Evolutionary conservation across 2,113 vertebrate genomes (phyloP).

Genomic region (Andinoacara biseriatus): DNA sequence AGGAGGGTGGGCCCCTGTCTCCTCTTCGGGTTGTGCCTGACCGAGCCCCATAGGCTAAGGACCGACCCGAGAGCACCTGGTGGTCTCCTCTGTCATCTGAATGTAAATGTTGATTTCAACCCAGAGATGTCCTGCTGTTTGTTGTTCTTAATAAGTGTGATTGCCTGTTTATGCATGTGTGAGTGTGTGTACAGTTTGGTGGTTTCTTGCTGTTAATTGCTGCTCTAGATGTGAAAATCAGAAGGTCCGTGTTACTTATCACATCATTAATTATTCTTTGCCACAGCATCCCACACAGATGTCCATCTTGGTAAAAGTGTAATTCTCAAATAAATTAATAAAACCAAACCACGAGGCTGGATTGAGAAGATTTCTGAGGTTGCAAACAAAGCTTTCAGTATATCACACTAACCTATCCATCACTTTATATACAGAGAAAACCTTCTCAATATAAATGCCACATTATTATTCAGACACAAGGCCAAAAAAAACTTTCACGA

Average conservation of each 20-base stretch:
- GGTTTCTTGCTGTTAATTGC: constrained; percentile 45
- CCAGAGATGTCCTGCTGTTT: constrained; percentile 31
- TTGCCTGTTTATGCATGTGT: background rate
- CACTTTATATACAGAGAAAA: background rate
- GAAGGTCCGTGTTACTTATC: constrained; percentile 38
- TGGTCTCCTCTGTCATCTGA: background rate
- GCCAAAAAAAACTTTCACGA: background rate
- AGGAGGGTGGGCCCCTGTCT: too few relatives aligned
- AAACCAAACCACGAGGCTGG: background rate
- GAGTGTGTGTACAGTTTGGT: background rate
- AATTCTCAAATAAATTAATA: constrained; percentile 29
- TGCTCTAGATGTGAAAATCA: constrained; percentile 44
- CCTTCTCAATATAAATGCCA: background rate
- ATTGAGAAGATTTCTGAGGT: background rate
- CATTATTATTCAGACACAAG: background rate
- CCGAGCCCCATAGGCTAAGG: too few relatives aligned
- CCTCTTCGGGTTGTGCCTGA: too few relatives aligned
- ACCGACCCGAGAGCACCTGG: too few relatives aligned
- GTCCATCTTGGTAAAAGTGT: background rate
- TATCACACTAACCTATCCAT: background rate
- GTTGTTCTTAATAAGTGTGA: constrained; percentile 28
- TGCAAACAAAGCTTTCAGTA: background rate
- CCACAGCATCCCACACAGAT: constrained; percentile 27
- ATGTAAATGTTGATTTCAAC: constrained; percentile 25
- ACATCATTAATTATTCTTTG: constrained; percentile 46